These are phyloP conservation scores for Eptatretus atami DNA, from an alignment of 2,797 vertebrate species.

Conservation along the genomic window DNA sequence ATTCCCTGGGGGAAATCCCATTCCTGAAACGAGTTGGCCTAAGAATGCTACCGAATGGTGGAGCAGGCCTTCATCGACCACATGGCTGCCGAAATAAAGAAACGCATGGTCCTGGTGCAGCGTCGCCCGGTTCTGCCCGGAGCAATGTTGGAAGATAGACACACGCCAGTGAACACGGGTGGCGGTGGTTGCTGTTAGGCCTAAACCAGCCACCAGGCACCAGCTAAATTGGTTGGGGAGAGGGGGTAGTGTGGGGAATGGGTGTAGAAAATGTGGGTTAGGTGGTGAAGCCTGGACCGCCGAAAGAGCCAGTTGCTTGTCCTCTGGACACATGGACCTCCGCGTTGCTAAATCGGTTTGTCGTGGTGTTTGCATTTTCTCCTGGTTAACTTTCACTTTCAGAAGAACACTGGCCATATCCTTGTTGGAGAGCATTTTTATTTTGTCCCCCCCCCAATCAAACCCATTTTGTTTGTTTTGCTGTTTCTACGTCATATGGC, in stretches of 20 bases:
- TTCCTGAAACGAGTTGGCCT: slow-evolving; percentile 97
- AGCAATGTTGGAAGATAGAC: slow-evolving; percentile 64
- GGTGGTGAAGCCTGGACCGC: no score
- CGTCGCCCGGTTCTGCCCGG: slow-evolving; percentile 49
- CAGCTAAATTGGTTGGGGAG: no score
- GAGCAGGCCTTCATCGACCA: slow-evolving; percentile 99
- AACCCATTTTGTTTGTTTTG: no score
- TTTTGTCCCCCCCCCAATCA: slow-evolving; percentile 1
- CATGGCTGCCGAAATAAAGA: slow-evolving; percentile 98
- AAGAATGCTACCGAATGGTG: slow-evolving; percentile 94
- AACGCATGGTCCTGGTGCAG: slow-evolving; percentile 84
- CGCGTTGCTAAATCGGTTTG: no score
- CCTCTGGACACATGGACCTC: no score
- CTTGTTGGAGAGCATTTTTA: no score
- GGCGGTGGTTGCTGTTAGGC: slow-evolving; percentile 33
- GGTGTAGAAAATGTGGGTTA: no score
- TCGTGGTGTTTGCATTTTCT: background rate
- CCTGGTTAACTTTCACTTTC: background rate
- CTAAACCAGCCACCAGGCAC: no score
- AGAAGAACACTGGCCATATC: no score
- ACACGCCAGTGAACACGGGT: slow-evolving; percentile 36
- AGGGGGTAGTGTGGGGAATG: no score
- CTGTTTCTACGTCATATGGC: no score
- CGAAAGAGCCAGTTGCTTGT: no score
- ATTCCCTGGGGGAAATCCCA: slow-evolving; percentile 78